A percentile compares a stretch with the other conserved stretches of the same genome.
These are phyloP conservation scores for Neogobius melanostomus DNA, from an alignment of 2,113 vertebrate species.

Conservation along the genomic window DNA sequence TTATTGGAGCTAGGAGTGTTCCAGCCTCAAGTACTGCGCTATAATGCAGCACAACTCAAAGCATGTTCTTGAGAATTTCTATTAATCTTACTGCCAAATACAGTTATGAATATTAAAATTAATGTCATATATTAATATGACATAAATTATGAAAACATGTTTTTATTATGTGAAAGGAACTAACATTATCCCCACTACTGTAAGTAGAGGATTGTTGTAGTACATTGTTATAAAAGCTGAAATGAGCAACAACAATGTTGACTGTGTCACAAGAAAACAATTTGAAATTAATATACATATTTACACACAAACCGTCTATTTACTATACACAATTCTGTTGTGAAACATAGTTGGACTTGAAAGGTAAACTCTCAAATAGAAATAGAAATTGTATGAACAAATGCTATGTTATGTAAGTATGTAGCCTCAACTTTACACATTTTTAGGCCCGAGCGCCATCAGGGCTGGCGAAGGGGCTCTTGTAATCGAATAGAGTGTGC, in stretches of 20 bases:
- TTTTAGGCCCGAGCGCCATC: too few species aligned
- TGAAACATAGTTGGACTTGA: background rate
- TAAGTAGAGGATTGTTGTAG: slow-evolving; percentile 39
- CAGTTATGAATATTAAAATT: background rate
- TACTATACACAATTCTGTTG: slow-evolving; percentile 16
- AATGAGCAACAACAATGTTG: slow-evolving; percentile 29
- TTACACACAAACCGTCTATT: background rate
- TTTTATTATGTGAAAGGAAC: too few species aligned
- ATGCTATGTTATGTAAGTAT: too few species aligned
- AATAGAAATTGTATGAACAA: background rate
- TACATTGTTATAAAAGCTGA: slow-evolving; percentile 64
- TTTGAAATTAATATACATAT: slow-evolving; percentile 14
- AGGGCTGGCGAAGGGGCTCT: too few species aligned
- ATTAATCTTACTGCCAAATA: background rate
- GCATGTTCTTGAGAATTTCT: too few species aligned
- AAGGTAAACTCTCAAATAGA: background rate
- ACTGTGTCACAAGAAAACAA: slow-evolving; percentile 16
- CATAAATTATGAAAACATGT: too few species aligned
- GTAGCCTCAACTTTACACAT: too few species aligned
- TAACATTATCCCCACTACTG: slow-evolving; percentile 8
- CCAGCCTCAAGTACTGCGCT: too few species aligned
- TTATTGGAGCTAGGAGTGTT: too few species aligned
- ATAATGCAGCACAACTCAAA: too few species aligned
- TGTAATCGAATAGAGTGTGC: too few species aligned
- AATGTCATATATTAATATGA: too few species aligned